A percentile compares a stretch with the other conserved stretches of the same genome.
These are phyloP conservation scores for Platichthys flesus DNA, from an alignment of 2,113 vertebrate genomes.

Conservation along the genomic window DNA sequence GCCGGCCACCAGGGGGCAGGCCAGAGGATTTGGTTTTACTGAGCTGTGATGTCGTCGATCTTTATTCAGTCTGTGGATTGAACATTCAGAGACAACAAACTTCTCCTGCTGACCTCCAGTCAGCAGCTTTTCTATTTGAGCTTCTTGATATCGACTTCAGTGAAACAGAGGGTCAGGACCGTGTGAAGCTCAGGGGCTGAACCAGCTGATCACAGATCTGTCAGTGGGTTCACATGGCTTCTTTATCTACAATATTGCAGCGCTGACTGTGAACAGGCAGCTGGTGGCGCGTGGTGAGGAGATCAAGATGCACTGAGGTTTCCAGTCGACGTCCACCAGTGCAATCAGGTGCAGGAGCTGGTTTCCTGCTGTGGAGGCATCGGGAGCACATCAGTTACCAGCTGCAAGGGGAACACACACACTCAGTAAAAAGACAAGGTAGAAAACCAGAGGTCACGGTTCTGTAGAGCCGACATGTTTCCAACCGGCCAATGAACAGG, in stretches of 20 bases:
- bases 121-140: too few relatives aligned
- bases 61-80: too few relatives aligned
- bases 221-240: constrained; percentile 35
- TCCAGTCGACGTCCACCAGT: constrained; percentile 45
- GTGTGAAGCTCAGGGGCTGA: constrained; percentile 9
- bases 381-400: neutral
- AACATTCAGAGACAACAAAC: too few relatives aligned
- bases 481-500: neutral
- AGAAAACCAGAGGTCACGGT: constrained; percentile 22
- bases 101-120: too few relatives aligned
- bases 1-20: too few relatives aligned
- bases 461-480: neutral
- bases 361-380: constrained; percentile 52
- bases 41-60: too few relatives aligned
- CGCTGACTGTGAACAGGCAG: constrained; percentile 18
- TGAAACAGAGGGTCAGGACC: neutral
- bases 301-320: constrained; percentile 31
- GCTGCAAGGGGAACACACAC: constrained; percentile 30
- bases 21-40: too few relatives aligned
- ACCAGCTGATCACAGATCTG: neutral
- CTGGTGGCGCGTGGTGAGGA: neutral
- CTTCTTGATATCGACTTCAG: neutral
- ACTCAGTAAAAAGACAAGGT: constrained; percentile 25
- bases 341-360: constrained; percentile 46
- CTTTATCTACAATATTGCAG: constrained; percentile 39